Percentiles rank a stretch among this genome's conserved stretches.
Conservation (phyloP, 2,888 invertebrate genomes). For the Cartodere bifasciata region DNA sequence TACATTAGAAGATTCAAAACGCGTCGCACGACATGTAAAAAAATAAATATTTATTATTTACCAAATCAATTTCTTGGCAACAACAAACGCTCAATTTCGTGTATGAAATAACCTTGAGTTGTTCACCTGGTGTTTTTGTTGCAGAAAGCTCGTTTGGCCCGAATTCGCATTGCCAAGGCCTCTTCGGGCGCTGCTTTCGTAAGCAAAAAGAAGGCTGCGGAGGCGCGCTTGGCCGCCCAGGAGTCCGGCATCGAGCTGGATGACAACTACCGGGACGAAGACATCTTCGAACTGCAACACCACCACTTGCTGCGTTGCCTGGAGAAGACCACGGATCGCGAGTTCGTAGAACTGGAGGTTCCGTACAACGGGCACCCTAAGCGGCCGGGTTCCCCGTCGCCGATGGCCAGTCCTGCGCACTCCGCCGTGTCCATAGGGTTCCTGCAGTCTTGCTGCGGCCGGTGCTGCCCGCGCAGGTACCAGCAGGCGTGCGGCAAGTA, state of each 20-base stretch:
- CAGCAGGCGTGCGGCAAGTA: constrained; percentile 81
- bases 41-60: no score
- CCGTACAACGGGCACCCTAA: constrained; percentile 90
- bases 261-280: constrained; percentile 81
- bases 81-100: no score
- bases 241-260: constrained; percentile 87
- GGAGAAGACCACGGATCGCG: constrained; percentile 96
- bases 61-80: no score
- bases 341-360: constrained; percentile 92
- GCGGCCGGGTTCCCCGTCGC: constrained; percentile 80
- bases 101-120: no score
- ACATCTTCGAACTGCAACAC: constrained; percentile 97
- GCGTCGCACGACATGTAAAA: no score
- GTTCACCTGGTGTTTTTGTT: constrained; percentile 33
- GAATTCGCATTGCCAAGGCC: constrained; percentile 97
- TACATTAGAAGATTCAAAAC: no score
- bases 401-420: constrained; percentile 76
- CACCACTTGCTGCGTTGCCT: constrained; percentile 95
- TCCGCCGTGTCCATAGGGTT: constrained; percentile 52
- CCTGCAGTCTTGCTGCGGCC: constrained; percentile 69
- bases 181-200: constrained; percentile 98
- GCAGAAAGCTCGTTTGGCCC: constrained; percentile 96
- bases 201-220: constrained; percentile 96
- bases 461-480: constrained; percentile 79
- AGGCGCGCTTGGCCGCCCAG: constrained; percentile 84